These are phyloP conservation scores for Pluvianellus socialis DNA, from an alignment of 2,113 vertebrate species.

Conservation along the genomic window DNA sequence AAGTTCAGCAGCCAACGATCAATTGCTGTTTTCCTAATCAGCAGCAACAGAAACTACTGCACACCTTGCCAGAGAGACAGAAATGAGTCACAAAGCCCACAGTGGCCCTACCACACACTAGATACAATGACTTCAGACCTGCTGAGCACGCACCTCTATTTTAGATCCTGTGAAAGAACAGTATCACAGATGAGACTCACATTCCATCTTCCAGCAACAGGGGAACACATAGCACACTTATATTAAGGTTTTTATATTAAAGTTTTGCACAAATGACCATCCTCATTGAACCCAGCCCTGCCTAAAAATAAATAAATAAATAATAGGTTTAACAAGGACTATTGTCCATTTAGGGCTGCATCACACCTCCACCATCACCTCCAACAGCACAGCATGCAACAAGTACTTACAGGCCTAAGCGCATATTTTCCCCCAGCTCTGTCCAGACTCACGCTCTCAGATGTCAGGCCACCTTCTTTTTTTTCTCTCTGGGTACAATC, in stretches of 20 bases:
- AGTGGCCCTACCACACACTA: neutral
- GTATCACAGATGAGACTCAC: neutral
- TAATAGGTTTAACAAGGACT: neutral
- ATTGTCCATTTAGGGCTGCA: neutral
- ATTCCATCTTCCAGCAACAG: neutral
- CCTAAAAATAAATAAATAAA: neutral
- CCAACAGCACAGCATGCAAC: neutral
- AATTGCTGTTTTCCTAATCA: slow-evolving; percentile 26
- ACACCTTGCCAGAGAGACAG: neutral
- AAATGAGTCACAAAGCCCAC: neutral
- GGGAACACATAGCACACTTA: neutral
- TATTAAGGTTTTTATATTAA: neutral
- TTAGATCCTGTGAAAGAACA: neutral
- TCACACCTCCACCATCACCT: neutral
- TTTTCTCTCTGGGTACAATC: rapidly evolving
- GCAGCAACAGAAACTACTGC: neutral
- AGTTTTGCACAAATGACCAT: neutral
- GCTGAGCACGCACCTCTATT: neutral
- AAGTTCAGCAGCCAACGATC: slow-evolving; percentile 9
- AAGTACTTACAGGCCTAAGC: neutral
- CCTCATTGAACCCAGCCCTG: neutral
- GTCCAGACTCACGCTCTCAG: too few species aligned
- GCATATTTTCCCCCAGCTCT: neutral
- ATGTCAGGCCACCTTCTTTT: neutral
- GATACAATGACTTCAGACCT: neutral